phyloP scores from a whole-genome alignment of 2,113 vertebrate genomes.

The Phylloscopus whistleri region DNA sequence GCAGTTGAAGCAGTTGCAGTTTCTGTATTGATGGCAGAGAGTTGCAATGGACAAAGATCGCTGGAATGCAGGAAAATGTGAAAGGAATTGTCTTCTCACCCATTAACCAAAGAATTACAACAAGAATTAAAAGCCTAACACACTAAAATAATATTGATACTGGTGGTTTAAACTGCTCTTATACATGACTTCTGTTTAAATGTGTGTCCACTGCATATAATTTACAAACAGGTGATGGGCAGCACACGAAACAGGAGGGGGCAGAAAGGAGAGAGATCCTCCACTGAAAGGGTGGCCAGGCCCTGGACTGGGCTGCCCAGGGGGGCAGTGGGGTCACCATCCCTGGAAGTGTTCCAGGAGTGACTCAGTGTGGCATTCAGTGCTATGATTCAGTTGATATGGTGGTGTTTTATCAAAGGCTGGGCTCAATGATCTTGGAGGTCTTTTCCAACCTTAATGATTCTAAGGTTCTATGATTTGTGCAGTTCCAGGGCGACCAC shows the following conservation, averaged over 20 bases:
- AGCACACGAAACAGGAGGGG: neutral
- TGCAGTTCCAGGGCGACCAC: neutral
- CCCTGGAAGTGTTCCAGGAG: neutral
- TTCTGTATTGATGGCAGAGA: neutral
- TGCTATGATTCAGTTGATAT: fast-evolving
- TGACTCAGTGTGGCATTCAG: neutral
- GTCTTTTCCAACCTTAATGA: neutral
- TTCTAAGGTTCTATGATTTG: fast-evolving
- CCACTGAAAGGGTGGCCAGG: neutral
- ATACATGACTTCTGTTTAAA: neutral
- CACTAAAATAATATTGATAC: neutral
- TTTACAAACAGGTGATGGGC: neutral
- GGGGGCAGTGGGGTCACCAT: neutral
- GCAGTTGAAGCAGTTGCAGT: neutral
- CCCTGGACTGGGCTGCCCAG: neutral
- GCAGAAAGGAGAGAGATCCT: neutral
- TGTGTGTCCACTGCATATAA: neutral
- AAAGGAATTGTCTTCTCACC: neutral
- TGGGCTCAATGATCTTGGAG: neutral
- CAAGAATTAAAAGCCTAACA: neutral
- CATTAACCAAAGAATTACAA: neutral
- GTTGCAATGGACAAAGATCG: neutral
- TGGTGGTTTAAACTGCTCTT: neutral
- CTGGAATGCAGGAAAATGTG: neutral
- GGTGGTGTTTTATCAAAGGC: neutral